These are phyloP conservation scores for Troides oblongomaculatus DNA, from an alignment of 2,888 invertebrate genomes.

Conservation along the genomic window DNA sequence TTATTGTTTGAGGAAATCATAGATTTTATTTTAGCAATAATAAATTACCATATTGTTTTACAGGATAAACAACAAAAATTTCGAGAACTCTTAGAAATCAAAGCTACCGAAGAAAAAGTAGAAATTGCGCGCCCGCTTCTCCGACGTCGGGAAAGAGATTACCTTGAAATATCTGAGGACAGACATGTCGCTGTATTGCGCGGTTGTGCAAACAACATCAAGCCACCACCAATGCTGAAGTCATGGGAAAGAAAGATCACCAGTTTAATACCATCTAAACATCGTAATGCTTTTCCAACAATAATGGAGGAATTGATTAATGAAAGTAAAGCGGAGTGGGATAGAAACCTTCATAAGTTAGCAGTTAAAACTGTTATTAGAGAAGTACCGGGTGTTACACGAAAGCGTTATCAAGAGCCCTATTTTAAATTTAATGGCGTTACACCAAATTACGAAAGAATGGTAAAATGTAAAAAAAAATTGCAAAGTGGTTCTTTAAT, in stretches of 20 bases:
- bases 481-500: constrained; percentile 80
- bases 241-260: constrained; percentile 82
- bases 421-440: constrained; percentile 82
- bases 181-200: constrained; percentile 78
- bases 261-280: constrained; percentile 73
- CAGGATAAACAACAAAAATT: constrained; percentile 71
- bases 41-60: constrained; percentile 35
- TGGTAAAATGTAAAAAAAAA: constrained; percentile 77
- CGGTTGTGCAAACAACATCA: constrained; percentile 78
- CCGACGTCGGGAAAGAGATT: constrained; percentile 63
- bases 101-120: constrained; percentile 62
- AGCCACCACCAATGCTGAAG: constrained; percentile 81
- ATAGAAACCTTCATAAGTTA: constrained; percentile 80
- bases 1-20: background rate
- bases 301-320: constrained; percentile 75
- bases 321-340: constrained; percentile 81
- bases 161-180: constrained; percentile 70
- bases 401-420: constrained; percentile 67
- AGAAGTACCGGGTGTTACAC: constrained; percentile 77
- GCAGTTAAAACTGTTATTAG: constrained; percentile 83
- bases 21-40: background rate
- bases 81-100: constrained; percentile 63
- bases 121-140: constrained; percentile 53
- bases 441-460: constrained; percentile 80
- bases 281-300: constrained; percentile 78